These are phyloP conservation scores for Silurus glanis DNA, from an alignment of 2,113 vertebrate genomes.

Conservation along the genomic window DNA sequence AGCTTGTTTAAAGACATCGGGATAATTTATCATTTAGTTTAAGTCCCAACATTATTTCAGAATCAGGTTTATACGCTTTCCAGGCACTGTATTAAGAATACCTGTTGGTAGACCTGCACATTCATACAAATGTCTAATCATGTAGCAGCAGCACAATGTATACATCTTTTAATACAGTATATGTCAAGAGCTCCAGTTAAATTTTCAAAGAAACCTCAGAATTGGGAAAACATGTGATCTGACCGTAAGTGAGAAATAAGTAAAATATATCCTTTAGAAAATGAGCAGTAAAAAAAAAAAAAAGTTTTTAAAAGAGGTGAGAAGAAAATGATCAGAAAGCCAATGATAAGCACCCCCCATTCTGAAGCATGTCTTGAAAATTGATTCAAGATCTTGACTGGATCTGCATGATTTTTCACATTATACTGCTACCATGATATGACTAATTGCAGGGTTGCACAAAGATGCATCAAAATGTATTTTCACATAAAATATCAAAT, in stretches of 20 bases:
- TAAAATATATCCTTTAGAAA: no score
- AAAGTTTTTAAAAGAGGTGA: no score
- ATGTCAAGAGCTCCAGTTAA: background rate
- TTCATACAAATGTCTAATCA: background rate
- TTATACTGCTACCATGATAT: background rate
- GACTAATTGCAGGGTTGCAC: no score
- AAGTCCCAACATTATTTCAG: background rate
- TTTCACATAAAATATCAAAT: no score
- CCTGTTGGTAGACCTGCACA: background rate
- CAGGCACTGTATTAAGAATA: background rate
- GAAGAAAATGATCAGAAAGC: no score
- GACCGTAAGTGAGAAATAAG: background rate
- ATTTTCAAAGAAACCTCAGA: background rate
- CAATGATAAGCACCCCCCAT: background rate
- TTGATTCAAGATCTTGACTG: background rate
- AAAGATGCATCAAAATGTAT: no score
- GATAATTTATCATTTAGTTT: background rate
- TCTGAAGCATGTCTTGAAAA: background rate
- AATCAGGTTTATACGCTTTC: background rate
- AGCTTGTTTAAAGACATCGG: background rate
- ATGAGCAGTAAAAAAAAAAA: no score
- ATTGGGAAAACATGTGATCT: background rate
- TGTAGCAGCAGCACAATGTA: background rate
- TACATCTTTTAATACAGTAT: background rate
- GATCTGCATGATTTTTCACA: background rate